Evolutionary conservation across 2,888 invertebrate species (phyloP).

Genomic region (Meandrusa payeni): DNA sequence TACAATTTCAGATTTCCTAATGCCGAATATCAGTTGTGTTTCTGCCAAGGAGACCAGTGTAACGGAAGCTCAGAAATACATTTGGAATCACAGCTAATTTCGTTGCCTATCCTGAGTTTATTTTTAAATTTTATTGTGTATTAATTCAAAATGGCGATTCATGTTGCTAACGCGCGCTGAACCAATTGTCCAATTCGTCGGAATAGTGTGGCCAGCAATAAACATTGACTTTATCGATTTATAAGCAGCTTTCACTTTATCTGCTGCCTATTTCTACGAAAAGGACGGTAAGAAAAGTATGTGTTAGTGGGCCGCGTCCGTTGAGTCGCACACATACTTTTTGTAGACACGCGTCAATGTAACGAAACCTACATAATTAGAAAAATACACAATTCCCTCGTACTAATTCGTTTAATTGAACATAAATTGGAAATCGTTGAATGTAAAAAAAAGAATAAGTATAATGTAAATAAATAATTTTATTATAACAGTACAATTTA

Average conservation of each 20-base stretch:
- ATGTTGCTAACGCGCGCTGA: slow-evolving; percentile 32
- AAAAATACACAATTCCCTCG: slow-evolving; percentile 48
- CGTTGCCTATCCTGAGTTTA: slow-evolving; percentile 21
- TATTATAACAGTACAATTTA: slow-evolving; percentile 6
- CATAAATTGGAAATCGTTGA: neutral
- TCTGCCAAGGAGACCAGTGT: slow-evolving; percentile 69
- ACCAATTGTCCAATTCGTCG: slow-evolving; percentile 47
- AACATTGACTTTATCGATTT: slow-evolving; percentile 69
- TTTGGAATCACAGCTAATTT: slow-evolving; percentile 21
- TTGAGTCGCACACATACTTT: slow-evolving; percentile 57
- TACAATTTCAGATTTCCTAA: slow-evolving; percentile 51
- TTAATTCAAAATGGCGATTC: slow-evolving; percentile 23
- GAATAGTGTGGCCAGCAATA: slow-evolving; percentile 57
- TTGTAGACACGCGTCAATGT: slow-evolving; percentile 56
- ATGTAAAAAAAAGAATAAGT: neutral
- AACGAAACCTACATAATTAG: slow-evolving; percentile 64
- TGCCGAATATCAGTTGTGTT: slow-evolving; percentile 63
- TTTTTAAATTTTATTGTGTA: slow-evolving; percentile 16
- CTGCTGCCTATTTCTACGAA: slow-evolving; percentile 75
- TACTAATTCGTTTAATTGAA: too few relatives aligned
- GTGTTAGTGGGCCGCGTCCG: slow-evolving; percentile 78
- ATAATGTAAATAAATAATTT: slow-evolving; percentile 10
- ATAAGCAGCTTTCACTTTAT: slow-evolving; percentile 76
- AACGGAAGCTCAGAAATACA: slow-evolving; percentile 35
- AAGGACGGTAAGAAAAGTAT: slow-evolving; percentile 75